These are phyloP conservation scores for Phataginus tricuspis DNA, from an alignment of 2,797 vertebrate genomes.

Conservation along the genomic window DNA sequence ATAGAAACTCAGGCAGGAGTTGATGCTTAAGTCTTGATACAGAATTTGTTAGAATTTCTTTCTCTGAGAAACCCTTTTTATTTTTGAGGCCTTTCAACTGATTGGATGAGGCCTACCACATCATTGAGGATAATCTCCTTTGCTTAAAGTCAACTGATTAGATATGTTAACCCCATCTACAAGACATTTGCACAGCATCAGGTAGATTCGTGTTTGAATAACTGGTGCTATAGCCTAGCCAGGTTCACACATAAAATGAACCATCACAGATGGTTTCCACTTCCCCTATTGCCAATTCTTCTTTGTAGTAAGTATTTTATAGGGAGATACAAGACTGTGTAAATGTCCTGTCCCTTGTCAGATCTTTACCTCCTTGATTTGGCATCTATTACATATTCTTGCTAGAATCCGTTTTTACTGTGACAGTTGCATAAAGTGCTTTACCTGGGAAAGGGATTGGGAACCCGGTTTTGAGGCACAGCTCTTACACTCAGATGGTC, in stretches of 20 bases:
- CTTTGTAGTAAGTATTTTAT: background rate
- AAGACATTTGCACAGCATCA: background rate
- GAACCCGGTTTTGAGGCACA: background rate
- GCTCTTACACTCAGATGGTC: background rate
- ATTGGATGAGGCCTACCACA: background rate
- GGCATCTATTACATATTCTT: background rate
- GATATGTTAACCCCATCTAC: background rate
- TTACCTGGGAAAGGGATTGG: background rate
- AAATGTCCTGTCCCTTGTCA: background rate
- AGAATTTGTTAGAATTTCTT: background rate
- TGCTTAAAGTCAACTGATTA: background rate
- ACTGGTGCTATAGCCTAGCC: background rate
- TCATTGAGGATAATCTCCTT: background rate
- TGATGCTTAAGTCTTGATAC: background rate
- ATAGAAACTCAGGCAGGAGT: background rate
- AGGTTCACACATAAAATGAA: background rate
- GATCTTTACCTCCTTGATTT: accelerated
- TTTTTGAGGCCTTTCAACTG: background rate
- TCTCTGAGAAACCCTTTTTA: background rate
- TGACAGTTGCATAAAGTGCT: background rate
- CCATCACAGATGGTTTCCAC: background rate
- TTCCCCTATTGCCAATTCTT: background rate
- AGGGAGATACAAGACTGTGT: background rate
- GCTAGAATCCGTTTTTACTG: background rate
- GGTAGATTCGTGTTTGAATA: background rate